Evolutionary conservation across 2,113 vertebrate genomes (phyloP).

Genomic region (Oryzias woworae): DNA sequence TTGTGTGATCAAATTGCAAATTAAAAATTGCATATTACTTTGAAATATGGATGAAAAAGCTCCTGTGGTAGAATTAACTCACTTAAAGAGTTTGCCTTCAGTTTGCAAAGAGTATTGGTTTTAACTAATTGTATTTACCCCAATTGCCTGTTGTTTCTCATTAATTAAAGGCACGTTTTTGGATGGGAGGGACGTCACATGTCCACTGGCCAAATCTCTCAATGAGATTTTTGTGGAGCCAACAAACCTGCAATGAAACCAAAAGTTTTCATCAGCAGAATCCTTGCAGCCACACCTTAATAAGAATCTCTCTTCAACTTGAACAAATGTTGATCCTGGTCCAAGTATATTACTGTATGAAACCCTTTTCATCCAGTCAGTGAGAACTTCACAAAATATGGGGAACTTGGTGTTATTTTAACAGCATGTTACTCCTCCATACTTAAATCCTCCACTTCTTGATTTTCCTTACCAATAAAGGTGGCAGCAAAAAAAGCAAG

Average conservation of each 20-base stretch:
- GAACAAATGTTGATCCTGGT: too few relatives aligned
- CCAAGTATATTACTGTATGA: too few relatives aligned
- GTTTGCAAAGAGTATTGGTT: not conserved
- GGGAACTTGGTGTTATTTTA: too few relatives aligned
- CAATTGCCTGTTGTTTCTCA: conserved; percentile 86
- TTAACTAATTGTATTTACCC: conserved; percentile 75
- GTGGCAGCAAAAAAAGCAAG: conserved; percentile 8
- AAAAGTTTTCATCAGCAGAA: not conserved
- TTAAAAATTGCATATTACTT: too few relatives aligned
- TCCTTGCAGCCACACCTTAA: not conserved
- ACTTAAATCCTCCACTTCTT: too few relatives aligned
- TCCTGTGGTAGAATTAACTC: not conserved
- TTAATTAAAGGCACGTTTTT: conserved; percentile 84
- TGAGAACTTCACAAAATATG: too few relatives aligned
- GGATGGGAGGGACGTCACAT: conserved; percentile 83
- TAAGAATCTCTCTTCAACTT: not conserved
- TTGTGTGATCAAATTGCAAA: too few relatives aligned
- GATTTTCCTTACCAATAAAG: too few relatives aligned
- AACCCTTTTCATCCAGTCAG: too few relatives aligned
- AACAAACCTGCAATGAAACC: conserved; percentile 77
- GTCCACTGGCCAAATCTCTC: conserved; percentile 85
- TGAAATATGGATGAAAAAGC: not conserved
- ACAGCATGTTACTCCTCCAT: too few relatives aligned
- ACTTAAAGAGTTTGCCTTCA: not conserved
- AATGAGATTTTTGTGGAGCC: conserved; percentile 83